Evolutionary conservation across 2,797 vertebrate species (phyloP), one percentile per base, ranked within the genome.

Genomic region (Natrix natrix): DNA sequence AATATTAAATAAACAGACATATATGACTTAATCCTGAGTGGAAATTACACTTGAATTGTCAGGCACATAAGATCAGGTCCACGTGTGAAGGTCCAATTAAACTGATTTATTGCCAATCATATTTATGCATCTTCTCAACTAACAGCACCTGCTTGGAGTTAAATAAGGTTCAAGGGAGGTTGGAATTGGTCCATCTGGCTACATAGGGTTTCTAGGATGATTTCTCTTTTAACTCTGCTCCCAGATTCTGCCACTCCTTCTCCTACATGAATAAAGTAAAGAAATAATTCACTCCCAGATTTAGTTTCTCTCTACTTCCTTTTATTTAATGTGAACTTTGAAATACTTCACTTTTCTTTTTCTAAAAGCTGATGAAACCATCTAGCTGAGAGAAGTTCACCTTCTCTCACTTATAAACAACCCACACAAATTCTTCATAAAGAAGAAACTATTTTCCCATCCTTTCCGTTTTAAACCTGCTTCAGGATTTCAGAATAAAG

Each of bases 381-480:
- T 5, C 10, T 28, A 26, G 63, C 86, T 61, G 48, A 48, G 12
- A 0, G 37, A 92, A 88, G 88, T 24, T 57, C 10, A 20, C 10
- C 59, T 1, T 2, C 1, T 20, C 17, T 26, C 26, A 89, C 55
- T 54, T 91, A 26, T 83, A 83, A 83, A 22, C 26, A 56, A 83
- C 13, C 16, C 78, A 78, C 16, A 52, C 2, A 48, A 43, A 10
- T 4, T 60, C 43, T 74, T 74, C 52, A 43, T 28, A n/a, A 26
- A 28, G 2, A 22, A 78, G 0, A n/a, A 54, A 83, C 4, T 74
- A 74, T 26, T 59, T 78, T 60, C 56, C n/a, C 54, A 26, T 89
- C 24, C 90, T 90, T 24, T 88, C 94, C 54, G 2, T 61, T 83
- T 93, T 90, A 89, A 96, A 43, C 13, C 92, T 94, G 60, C 94